Conservation (phyloP, 2,888 invertebrate species). For the Tetramorium bicarinatum region DNA sequence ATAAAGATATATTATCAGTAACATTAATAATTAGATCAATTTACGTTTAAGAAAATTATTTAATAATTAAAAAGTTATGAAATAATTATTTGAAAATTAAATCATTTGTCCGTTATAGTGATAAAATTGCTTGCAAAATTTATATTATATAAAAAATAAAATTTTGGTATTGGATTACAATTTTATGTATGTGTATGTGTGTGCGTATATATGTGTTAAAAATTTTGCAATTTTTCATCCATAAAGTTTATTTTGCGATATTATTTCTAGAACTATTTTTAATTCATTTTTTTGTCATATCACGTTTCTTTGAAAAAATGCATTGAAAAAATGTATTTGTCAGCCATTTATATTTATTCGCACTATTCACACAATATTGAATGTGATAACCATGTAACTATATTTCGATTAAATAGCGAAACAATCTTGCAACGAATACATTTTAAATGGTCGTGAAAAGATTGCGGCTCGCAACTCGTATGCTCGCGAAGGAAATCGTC, state of each 20-base stretch:
- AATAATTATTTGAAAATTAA: neutral
- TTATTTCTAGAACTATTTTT: neutral
- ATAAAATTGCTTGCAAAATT: neutral
- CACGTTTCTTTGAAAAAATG: neutral
- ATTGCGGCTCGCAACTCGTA: constrained; percentile 24
- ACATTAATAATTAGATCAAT: neutral
- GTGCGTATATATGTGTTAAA: neutral
- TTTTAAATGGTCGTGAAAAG: neutral
- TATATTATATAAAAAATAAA: neutral
- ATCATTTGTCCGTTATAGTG: neutral
- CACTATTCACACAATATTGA: neutral
- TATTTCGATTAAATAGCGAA: neutral
- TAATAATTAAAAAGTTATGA: neutral
- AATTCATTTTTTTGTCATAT: neutral
- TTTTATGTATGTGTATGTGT: neutral
- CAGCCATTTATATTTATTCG: neutral
- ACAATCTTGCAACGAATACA: neutral
- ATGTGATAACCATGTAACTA: neutral
- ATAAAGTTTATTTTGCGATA: neutral
- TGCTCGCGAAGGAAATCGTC: constrained; percentile 24
- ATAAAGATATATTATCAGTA: neutral
- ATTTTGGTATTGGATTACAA: neutral
- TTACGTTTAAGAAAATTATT: neutral
- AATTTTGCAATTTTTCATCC: neutral
- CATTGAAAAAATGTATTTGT: neutral